phyloP scores from a whole-genome alignment of 2,888 invertebrate genomes.

The Strigamia crassipes region DNA sequence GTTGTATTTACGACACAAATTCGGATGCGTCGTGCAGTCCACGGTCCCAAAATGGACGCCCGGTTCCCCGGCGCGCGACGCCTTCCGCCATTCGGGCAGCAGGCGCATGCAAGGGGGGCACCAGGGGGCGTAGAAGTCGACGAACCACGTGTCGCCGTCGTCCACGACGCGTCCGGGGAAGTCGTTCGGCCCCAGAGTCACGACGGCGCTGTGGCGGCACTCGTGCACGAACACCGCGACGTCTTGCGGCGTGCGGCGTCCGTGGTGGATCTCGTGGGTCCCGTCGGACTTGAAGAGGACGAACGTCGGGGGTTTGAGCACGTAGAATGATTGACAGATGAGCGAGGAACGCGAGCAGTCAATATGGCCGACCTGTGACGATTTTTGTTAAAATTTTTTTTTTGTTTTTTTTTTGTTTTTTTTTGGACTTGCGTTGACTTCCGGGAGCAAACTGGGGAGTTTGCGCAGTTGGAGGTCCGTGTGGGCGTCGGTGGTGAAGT shows the following conservation, averaged over 20 bases:
- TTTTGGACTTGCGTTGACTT: conserved; percentile 58
- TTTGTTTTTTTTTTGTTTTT: no score
- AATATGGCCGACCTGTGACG: conserved; percentile 59
- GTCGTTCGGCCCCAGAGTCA: conserved; percentile 59
- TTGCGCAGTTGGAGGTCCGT: conserved; percentile 67
- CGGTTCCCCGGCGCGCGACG: conserved; percentile 62
- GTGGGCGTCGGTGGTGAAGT: conserved; percentile 59
- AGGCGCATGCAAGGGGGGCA: conserved; percentile 75
- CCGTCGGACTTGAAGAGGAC: conserved; percentile 75
- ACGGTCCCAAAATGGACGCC: conserved; percentile 68
- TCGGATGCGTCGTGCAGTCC: conserved; percentile 69
- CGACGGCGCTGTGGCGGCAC: conserved; percentile 60
- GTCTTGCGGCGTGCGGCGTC: conserved; percentile 65
- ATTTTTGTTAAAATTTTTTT: no score
- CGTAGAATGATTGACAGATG: conserved; percentile 58
- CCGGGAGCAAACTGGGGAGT: conserved; percentile 65
- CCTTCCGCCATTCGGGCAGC: conserved; percentile 70
- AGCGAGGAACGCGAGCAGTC: conserved; percentile 58
- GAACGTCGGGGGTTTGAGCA: conserved; percentile 68
- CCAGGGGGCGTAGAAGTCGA: conserved; percentile 79
- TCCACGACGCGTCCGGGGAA: conserved; percentile 57
- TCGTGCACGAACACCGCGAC: conserved; percentile 69
- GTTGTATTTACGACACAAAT: conserved; percentile 65
- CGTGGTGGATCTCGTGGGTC: conserved; percentile 74
- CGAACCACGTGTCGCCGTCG: conserved; percentile 65